Base-by-base conservation (phyloP, 2,113 vertebrate species). In the Cricetomys ansorgei region DNA sequence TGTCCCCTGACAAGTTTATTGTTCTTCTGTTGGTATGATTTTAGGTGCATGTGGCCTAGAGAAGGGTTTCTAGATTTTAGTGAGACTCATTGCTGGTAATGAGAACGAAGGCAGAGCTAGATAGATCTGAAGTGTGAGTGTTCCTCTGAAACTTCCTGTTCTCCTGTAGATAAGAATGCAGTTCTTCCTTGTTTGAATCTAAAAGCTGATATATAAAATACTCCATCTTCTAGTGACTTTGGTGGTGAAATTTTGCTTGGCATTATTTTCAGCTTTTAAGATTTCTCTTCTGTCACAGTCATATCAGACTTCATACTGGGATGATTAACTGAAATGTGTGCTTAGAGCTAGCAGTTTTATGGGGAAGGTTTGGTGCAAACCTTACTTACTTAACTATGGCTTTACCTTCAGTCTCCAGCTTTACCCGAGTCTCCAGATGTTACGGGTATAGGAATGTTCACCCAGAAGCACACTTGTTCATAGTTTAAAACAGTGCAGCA, bases 151-250 rank as follows among this genome's bases (percentile, higher is more conserved):
- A 15, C 50, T 87, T 37, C 7, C 88, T 93, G 0, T 9, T 83
- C 76, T 72, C 19, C 31, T 34, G 43, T 94, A 97, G 19, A 57
- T 67, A 69, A 94, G 90, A 91, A 48, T 2, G 0, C 62, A 70
- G 70, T 81, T 94, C 73, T 57, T 6, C 17, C 37, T 83, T 88
- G 55, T 0, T 27, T 67, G 55, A 91, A 81, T 89, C 29, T 72
- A 15, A 92, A 89, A 65, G 65, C 93, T 37, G 92, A 19, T 81
- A 45, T 94, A 92, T 97, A 92, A 97, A 97, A 64, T 90, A 1
- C 40, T 76, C 37, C 12, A 85, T 89, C 25, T 94, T 50, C 12
- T 7, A 40, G 45, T 81, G 81, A 43, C 34, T n/a, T 85, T 37
- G 31, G 69, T 90, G 85, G 73, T 89, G 25, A 89, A 94, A 57